Base-by-base conservation (phyloP, 53 echinoderm and acorn worm species). In the Antedon mediterranea region DNA sequence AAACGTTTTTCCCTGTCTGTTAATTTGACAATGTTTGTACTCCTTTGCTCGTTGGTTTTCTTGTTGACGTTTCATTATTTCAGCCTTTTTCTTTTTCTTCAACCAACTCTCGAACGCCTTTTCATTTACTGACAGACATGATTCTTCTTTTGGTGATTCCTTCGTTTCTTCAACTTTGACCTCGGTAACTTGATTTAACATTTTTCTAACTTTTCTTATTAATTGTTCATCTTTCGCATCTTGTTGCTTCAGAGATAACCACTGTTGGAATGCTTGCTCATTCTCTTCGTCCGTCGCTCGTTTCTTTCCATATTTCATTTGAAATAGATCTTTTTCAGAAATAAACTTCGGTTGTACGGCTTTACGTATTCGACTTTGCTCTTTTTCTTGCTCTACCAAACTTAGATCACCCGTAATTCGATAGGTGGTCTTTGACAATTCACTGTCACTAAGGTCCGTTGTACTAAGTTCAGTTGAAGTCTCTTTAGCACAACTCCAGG, bases 211-310 rank as follows among this genome's bases (percentile, higher is more conserved):
- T 29, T 80, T 79, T 71, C 88, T 84, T 26, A 86, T 79, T 3
- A 93, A 76, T 57, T 77, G 79, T 28, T 78, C 77, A 71, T 93
- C 90, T 34, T 84, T 88, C 0, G 90, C 90, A 43, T 90, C 90
- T 73, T 88, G 90, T 5, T 82, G 79, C 75, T 93, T 93, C 9
- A 78, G 79, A 43, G 76, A 82, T 26, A 93, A 32, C 93, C 93
- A 93, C 31, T 85, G 81, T n/a, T 80, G 73, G 76, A 90, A 90
- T 32, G 93, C 90, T 33, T 34, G 32, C 8, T 79, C 74, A 43
- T 93, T 93, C 34, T 93, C 88, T 31, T 88, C 90, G 0, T 82
- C 86, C n/a, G 90, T 88, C 6, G 93, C 89, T 57, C 78, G 79
- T 43, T 77, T 78, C 29, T 78, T 82, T 33, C 75, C 74, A 23